phyloP scores from a whole-genome alignment of 53 echinoderm and acorn worm species.

The Antedon mediterranea region DNA sequence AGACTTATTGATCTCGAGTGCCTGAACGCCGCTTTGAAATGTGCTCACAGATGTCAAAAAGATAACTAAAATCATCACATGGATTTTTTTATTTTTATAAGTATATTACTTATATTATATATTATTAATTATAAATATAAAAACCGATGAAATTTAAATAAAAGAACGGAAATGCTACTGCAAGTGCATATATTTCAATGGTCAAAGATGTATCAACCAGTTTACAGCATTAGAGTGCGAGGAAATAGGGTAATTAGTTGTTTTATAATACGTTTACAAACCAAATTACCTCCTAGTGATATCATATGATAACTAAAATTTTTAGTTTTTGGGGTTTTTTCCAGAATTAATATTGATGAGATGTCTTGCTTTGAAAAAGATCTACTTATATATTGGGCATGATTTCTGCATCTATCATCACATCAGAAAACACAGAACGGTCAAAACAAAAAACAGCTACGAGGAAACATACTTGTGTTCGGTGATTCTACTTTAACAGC shows the following conservation, averaged over 20 bases:
- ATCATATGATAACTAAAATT: no score
- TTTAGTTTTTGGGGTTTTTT: neutral
- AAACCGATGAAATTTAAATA: neutral
- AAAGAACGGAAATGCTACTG: neutral
- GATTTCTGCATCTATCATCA: conserved; percentile 15
- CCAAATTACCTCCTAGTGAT: no score
- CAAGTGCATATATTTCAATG: conserved; percentile 6
- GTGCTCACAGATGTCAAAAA: no score
- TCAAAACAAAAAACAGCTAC: conserved; percentile 2
- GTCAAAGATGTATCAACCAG: conserved; percentile 12
- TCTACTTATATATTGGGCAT: conserved; percentile 15
- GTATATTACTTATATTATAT: no score
- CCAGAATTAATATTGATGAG: conserved; percentile 13
- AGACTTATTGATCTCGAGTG: no score
- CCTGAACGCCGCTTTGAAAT: no score
- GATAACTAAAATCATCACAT: no score
- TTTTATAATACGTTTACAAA: no score
- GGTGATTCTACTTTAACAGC: conserved; percentile 2
- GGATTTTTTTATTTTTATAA: no score
- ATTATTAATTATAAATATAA: no score
- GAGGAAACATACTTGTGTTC: neutral
- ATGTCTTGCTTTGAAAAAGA: conserved; percentile 14
- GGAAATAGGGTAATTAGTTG: conserved; percentile 3
- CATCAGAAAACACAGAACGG: neutral
- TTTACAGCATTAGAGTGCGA: conserved; percentile 6